Percentiles rank a stretch among this genome's conserved stretches.
These are phyloP conservation scores for Rhabdomys pumilio DNA, from an alignment of 2,797 vertebrate genomes.

Conservation along the genomic window DNA sequence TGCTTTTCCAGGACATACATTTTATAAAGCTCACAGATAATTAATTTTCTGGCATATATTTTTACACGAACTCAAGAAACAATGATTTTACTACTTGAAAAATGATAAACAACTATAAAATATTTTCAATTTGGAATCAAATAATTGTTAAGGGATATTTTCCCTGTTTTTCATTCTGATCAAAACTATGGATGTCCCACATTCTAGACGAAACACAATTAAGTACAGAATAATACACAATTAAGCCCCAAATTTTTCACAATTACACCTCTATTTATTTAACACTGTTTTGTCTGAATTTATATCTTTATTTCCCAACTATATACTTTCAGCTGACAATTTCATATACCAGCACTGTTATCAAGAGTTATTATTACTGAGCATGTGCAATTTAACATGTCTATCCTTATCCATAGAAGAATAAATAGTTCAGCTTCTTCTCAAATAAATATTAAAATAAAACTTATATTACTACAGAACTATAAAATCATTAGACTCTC, in stretches of 20 bases:
- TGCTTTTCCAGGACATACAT: slow-evolving; percentile 82
- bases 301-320: background rate
- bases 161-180: background rate
- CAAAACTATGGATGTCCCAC: background rate
- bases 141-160: background rate
- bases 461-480: background rate
- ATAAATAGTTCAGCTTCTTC: background rate
- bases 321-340: background rate
- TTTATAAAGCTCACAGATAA: slow-evolving; percentile 70
- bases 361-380: background rate
- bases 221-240: background rate
- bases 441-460: slow-evolving; percentile 12
- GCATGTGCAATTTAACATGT: background rate
- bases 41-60: slow-evolving; percentile 50
- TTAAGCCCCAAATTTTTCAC: background rate
- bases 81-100: slow-evolving; percentile 37
- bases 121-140: slow-evolving; percentile 28
- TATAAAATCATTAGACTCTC: no score
- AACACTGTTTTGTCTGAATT: background rate
- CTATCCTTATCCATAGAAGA: background rate
- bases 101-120: background rate
- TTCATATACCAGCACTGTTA: background rate
- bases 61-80: slow-evolving; percentile 49
- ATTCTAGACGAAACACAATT: background rate
- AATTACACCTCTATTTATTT: background rate